Evolutionary conservation across 2,888 invertebrate genomes (phyloP), one percentile per base, ranked within the genome.

Genomic region (Cataglyphis rosenhaueri): DNA sequence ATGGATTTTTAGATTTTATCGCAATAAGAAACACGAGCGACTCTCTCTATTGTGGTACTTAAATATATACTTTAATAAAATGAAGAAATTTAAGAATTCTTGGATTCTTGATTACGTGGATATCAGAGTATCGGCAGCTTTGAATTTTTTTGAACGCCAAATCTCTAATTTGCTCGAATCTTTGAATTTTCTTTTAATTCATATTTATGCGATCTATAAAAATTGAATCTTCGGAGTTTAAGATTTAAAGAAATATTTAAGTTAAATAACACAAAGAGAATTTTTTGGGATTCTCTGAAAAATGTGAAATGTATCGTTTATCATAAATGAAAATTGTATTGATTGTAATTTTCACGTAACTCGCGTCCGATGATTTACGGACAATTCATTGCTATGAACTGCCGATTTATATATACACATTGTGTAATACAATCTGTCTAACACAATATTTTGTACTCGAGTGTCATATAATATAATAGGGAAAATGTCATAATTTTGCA

Each of bases 1-100:
- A 84, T 88, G 87, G 38, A 78, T 73, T 79, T 66, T 61, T 85
- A 84, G 84, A 82, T 81, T 79, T 81, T 81, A 82, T 81, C 32
- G 18, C 57, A 18, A 78, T 44, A 70, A 21, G 21, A 66, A 35
- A 1, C 38, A 57, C 55, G 66, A 41, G 52, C 41, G 70, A 78
- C 29, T 32, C 35, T n/a, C 29, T 32, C 35, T n/a, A 41, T 59
- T 70, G 59, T 70, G 59, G 70, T 65, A 38, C 25, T 29, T 62
- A 35, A 6, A 62, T 52, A n/a, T 52, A 52, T 52, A 75, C 12
- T 64, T 68, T n/a, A n/a, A 55, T 73, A 12, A 41, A 35, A 35
- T 0, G 35, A 29, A 29, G 41, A 57, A n/a, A 73, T 75, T 52
- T 6, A 15, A 15, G 6, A 52, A 75, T 55, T 18, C 29, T 75